phyloP scores from a whole-genome alignment of 2,113 vertebrate species.

The Asarcornis scutulata region DNA sequence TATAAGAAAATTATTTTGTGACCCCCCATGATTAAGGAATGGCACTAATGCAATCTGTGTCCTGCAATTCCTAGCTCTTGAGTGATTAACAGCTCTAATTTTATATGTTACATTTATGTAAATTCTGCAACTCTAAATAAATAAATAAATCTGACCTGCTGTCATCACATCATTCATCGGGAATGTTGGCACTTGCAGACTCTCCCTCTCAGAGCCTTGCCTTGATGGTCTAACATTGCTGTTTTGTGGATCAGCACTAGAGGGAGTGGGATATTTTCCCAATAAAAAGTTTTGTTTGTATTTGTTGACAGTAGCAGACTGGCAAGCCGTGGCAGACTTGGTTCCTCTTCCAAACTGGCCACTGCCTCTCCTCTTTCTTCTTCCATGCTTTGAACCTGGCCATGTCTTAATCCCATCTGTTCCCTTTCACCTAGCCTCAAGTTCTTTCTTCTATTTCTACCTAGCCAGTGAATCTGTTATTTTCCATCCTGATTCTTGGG shows the following conservation, averaged over 20 bases:
- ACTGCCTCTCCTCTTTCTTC: background rate
- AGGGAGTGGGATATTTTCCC: background rate
- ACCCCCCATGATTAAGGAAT: background rate
- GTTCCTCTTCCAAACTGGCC: background rate
- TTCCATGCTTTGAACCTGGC: background rate
- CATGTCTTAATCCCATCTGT: background rate
- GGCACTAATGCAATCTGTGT: background rate
- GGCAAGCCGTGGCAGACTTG: background rate
- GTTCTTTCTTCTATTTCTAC: background rate
- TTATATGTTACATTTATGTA: background rate
- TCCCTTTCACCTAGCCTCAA: background rate
- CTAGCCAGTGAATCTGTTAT: background rate
- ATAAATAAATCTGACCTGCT: background rate
- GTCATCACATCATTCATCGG: background rate
- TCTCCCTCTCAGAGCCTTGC: background rate
- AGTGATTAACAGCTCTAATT: background rate
- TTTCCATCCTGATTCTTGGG: background rate
- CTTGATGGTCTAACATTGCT: background rate
- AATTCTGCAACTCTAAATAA: background rate
- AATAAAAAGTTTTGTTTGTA: background rate
- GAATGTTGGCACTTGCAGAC: background rate
- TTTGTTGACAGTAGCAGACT: background rate
- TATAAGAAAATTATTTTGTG: background rate
- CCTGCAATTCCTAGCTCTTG: background rate
- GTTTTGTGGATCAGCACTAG: background rate